A percentile compares a stretch with the other conserved stretches of the same genome.
These are phyloP conservation scores for Oscheius sp. DNA, from an alignment of 2,888 invertebrate genomes.

Conservation along the genomic window DNA sequence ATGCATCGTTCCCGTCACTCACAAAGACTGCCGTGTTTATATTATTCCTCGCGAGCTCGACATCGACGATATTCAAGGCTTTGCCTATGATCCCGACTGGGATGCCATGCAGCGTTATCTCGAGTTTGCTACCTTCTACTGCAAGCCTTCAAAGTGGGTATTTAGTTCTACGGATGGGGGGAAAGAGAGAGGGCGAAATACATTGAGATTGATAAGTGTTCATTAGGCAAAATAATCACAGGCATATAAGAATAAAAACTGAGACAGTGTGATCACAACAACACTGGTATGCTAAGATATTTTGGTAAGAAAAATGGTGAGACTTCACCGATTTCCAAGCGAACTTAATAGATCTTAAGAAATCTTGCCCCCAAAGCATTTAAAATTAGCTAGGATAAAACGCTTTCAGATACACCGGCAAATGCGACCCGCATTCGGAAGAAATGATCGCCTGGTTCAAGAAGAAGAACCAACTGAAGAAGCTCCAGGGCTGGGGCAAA, in stretches of 20 bases:
- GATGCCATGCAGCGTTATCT: constrained; percentile 65
- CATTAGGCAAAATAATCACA: no score
- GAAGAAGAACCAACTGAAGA: constrained; percentile 58
- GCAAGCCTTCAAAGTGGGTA: constrained; percentile 63
- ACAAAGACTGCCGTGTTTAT: constrained; percentile 85
- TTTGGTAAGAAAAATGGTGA: no score
- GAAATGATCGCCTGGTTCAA: constrained; percentile 67
- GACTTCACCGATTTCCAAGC: no score
- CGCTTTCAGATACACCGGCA: constrained; percentile 63
- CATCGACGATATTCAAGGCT: constrained; percentile 35
- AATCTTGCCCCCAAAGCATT: no score
- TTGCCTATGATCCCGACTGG: constrained; percentile 63
- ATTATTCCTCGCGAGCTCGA: constrained; percentile 44
- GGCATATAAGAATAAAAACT: no score
- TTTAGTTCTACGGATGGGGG: not conserved
- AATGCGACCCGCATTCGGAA: constrained; percentile 66
- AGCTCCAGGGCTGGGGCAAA: constrained; percentile 64
- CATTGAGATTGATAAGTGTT: no score
- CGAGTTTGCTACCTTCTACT: constrained; percentile 68
- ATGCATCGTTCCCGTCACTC: constrained; percentile 91
- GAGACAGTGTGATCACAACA: no score
- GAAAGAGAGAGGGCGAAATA: no score
- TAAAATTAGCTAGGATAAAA: not conserved
- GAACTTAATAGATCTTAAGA: no score
- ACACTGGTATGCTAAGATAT: no score